Evolutionary conservation across 2,888 invertebrate genomes (phyloP).

Genomic region (Hylaea fasciaria): DNA sequence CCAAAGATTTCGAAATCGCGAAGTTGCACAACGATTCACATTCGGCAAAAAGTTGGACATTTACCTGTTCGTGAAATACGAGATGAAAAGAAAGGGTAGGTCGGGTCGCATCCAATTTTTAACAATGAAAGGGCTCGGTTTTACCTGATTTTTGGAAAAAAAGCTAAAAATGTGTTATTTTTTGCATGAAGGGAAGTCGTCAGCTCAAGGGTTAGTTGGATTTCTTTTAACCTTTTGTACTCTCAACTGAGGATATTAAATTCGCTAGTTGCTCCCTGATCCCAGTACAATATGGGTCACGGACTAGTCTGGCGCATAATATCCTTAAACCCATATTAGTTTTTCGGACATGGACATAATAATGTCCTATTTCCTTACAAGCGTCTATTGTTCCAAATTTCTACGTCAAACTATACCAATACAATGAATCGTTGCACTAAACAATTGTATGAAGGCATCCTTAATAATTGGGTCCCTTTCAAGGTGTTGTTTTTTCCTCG

Average conservation of each 20-base stretch:
- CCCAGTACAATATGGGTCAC: constrained; percentile 73
- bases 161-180: constrained; percentile 62
- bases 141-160: constrained; percentile 73
- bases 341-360: constrained; percentile 37
- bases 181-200: constrained; percentile 76
- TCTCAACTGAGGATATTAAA: constrained; percentile 68
- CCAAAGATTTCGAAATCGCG: constrained; percentile 79
- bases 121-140: constrained; percentile 56
- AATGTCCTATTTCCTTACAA: constrained; percentile 35
- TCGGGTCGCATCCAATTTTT: constrained; percentile 70
- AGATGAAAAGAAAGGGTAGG: constrained; percentile 82
- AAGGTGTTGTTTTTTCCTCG: constrained; percentile 34
- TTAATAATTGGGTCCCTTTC: constrained; percentile 38
- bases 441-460: constrained; percentile 33
- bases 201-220: constrained; percentile 75
- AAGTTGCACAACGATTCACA: constrained; percentile 75
- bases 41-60: constrained; percentile 73
- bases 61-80: constrained; percentile 84
- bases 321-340: constrained; percentile 48
- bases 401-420: constrained; percentile 25
- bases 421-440: constrained; percentile 35
- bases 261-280: constrained; percentile 73
- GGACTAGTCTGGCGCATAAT: constrained; percentile 46
- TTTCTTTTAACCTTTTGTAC: constrained; percentile 66
- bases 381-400: constrained; percentile 37